Base-by-base conservation (phyloP, 2,888 invertebrate genomes). In the Cylindroiulus punctatus region DNA sequence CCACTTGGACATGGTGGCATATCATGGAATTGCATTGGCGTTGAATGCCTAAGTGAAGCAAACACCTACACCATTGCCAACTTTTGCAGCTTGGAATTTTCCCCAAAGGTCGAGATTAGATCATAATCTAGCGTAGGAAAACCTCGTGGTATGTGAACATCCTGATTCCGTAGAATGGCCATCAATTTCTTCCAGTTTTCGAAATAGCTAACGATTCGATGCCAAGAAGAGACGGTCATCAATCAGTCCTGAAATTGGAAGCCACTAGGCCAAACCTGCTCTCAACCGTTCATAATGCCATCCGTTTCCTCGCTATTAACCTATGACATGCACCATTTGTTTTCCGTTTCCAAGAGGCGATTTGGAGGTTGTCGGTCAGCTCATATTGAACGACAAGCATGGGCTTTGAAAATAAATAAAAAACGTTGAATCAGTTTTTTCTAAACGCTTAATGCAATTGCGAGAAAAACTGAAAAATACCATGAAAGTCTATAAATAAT, bases 181-280 rank as follows among this genome's bases (percentile, higher is more conserved):
- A 22, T 1, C 57, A 65, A n/a, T 65, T 8, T 8, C n/a, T 65
- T 65, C 57, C 26, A 12, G 22, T 65, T 65, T 65, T 65, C 57
- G 8, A 65, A 65, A 22, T 22, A 22, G 22, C 22, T 19, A 65
- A 65, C 22, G 57, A 65, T n/a, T 65, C 8, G 57, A 65, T 65
- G 57, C 57, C 57, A 22, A 10, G 57, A 22, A 65, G 22, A 65
- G 57, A 22, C 22, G n/a, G 57, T 26, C 26, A 65, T 65, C 57
- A 65, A 65, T 65, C 57, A 22, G 57, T 65, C 57, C 22, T 19
- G 22, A 65, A 65, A 65, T 65, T 22, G 57, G 57, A 65, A 65
- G 57, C 22, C 57, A 65, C 57, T 22, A 8, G 57, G 22, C 8
- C 57, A 65, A 44, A 44, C 8, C 10, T 44, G 44, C 44, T 44